phyloP scores from a whole-genome alignment of 2,797 vertebrate species.

The Malurus splendens region DNA sequence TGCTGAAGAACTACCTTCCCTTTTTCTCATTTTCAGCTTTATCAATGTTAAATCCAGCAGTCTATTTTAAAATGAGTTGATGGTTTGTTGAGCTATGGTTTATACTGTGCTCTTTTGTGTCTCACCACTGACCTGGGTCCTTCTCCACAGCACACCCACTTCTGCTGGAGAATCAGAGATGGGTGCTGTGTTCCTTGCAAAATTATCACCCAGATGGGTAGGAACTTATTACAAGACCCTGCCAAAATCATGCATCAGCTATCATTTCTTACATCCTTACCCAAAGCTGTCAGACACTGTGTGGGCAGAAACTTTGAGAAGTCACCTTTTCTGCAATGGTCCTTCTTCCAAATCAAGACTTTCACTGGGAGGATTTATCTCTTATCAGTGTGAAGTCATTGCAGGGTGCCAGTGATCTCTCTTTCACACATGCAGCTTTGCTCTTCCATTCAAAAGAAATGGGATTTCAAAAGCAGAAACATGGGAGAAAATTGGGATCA shows the following conservation, averaged over 20 bases:
- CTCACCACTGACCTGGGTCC: neutral
- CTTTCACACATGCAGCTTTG: neutral
- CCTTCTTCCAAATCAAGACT: neutral
- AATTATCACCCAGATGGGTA: neutral
- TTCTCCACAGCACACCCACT: neutral
- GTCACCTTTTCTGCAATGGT: neutral
- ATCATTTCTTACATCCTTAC: neutral
- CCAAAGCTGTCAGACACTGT: neutral
- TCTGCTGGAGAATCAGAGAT: neutral
- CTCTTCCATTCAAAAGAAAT: neutral
- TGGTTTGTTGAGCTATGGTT: neutral
- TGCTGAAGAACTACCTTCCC: neutral
- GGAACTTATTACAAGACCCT: neutral
- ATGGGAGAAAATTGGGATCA: neutral
- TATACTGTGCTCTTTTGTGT: neutral
- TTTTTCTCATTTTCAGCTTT: neutral
- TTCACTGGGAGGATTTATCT: neutral
- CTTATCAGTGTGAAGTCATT: neutral
- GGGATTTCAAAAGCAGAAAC: neutral
- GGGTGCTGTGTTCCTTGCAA: neutral
- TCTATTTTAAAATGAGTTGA: neutral
- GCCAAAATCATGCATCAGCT: neutral
- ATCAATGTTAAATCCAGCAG: neutral
- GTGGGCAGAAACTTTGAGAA: neutral
- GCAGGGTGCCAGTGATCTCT: neutral